Evolutionary conservation across 2,113 vertebrate species (phyloP).

Genomic region (Calyptomena viridis): DNA sequence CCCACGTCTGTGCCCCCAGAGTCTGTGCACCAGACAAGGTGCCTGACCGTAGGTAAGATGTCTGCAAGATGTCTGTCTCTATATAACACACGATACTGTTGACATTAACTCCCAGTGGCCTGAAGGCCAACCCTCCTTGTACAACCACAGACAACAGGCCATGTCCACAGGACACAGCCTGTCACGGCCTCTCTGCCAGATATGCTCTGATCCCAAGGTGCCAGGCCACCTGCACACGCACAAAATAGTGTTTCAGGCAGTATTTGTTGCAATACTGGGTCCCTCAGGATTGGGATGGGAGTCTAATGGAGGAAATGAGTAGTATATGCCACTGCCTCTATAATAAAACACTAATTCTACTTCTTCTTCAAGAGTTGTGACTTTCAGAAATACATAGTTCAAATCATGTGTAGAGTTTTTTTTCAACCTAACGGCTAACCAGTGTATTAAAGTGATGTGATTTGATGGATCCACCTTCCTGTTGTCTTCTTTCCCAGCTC

Average conservation of each 20-base stretch:
- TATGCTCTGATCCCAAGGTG: no score
- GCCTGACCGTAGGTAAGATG: no score
- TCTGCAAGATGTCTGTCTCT: no score
- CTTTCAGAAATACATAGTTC: not conserved
- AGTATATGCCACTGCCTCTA: not conserved
- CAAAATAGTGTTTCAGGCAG: not conserved
- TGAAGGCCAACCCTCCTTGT: no score
- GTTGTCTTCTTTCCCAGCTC: not conserved
- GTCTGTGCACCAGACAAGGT: no score
- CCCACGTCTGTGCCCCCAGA: no score
- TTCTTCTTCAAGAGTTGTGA: not conserved
- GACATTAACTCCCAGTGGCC: no score
- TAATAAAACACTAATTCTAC: not conserved
- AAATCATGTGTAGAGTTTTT: not conserved
- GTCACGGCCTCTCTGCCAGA: no score
- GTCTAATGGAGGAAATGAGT: not conserved
- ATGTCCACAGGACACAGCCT: no score
- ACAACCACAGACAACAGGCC: no score
- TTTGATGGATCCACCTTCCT: constrained; percentile 3
- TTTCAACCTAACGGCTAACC: not conserved
- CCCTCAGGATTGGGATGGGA: not conserved
- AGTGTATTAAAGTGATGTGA: not conserved
- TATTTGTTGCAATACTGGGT: not conserved
- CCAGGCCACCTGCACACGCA: no score
- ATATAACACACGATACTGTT: no score